These are phyloP conservation scores for Sinosuthora webbiana DNA, from an alignment of 2,113 vertebrate species.

Conservation along the genomic window DNA sequence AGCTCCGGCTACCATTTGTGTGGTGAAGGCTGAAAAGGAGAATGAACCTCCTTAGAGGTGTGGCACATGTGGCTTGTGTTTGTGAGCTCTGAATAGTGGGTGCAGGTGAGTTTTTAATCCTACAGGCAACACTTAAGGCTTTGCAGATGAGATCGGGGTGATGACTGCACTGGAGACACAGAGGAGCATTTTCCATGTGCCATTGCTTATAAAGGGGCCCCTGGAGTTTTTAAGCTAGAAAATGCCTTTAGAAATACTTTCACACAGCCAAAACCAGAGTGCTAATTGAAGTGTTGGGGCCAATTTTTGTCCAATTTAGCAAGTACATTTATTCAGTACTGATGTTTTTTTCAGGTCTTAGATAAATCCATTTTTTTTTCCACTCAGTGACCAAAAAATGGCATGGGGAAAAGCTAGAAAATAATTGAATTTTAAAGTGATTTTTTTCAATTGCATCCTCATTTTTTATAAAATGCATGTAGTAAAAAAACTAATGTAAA, in stretches of 20 bases:
- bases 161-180: neutral
- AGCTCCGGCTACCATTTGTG: neutral
- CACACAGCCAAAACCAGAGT: slow-evolving; percentile 35
- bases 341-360: neutral
- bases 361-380: neutral
- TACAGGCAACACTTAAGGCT: neutral
- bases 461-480: slow-evolving; percentile 49
- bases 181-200: neutral
- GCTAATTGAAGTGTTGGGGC: slow-evolving; percentile 24
- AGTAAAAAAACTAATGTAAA: slow-evolving; percentile 19
- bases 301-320: slow-evolving; percentile 38
- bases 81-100: neutral
- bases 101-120: neutral
- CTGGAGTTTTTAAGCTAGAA: slow-evolving; percentile 21
- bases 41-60: neutral
- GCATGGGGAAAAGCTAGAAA: slow-evolving; percentile 17
- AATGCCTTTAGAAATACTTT: slow-evolving; percentile 29
- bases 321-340: neutral
- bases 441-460: slow-evolving; percentile 31
- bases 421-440: slow-evolving; percentile 40
- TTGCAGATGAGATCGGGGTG: neutral
- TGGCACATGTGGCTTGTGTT: fast-evolving
- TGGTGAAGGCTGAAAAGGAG: neutral
- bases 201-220: neutral
- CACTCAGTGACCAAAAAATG: neutral